These are phyloP conservation scores for Drosophila imparisetae DNA, from an alignment of 2,888 invertebrate species.

Conservation along the genomic window DNA sequence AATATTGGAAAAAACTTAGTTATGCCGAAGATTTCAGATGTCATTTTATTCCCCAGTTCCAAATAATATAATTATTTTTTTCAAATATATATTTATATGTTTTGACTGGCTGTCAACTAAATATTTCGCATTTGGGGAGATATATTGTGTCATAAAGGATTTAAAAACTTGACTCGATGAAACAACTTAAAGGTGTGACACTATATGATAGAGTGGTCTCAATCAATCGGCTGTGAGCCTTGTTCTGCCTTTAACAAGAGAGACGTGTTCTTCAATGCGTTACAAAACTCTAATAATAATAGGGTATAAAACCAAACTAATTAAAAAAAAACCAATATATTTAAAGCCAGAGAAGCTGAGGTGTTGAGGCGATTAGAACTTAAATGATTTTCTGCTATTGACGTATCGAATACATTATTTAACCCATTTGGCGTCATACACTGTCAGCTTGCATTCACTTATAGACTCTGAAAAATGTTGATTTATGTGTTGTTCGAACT, in stretches of 20 bases:
- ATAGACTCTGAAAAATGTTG: background rate
- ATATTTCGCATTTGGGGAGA: background rate
- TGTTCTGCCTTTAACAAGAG: background rate
- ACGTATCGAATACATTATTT: background rate
- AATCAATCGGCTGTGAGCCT: background rate
- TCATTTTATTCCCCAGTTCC: background rate
- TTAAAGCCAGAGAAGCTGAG: background rate
- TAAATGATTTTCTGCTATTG: background rate
- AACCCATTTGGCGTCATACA: background rate
- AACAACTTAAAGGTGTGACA: background rate
- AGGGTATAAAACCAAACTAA: background rate
- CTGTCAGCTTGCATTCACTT: background rate
- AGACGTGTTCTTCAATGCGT: background rate
- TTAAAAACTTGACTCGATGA: background rate
- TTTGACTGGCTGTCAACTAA: background rate
- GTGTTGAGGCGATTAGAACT: background rate
- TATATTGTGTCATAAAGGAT: background rate
- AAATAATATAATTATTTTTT: background rate
- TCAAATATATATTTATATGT: too few relatives aligned
- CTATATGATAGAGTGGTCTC: background rate
- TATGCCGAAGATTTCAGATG: background rate
- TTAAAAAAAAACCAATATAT: background rate
- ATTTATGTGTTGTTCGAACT: background rate
- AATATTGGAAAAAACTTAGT: too few relatives aligned
- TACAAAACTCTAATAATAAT: background rate